Evolutionary conservation across 2,888 invertebrate species (phyloP), one percentile per base, ranked within the genome.

Genomic region (Caenorhabditis wallacei): DNA sequence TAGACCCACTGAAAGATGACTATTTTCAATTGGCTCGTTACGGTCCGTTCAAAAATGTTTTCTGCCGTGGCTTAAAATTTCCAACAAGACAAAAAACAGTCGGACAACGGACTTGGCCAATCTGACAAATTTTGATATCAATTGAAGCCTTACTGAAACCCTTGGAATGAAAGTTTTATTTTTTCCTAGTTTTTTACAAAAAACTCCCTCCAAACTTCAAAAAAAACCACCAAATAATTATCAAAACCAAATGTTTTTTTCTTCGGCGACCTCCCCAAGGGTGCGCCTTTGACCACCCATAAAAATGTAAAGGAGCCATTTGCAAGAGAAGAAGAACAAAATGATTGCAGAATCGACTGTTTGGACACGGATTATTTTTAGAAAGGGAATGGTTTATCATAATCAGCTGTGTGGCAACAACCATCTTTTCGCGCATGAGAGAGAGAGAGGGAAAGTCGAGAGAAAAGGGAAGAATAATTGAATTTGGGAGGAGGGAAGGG

Each of bases 231-330:
- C 18, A 43, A 54, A 57, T 57, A 51, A 43, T 56, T 66, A 76
- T 76, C 76, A 76, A 43, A 76, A 76, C 76, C 76, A 76, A 76
- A 76, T 76, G 76, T 76, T 76, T 76, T 69, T 57, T 26, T 7
- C 18, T 35, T 18, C 2, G 5, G 10, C 10, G 40, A 8, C 40
- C 30, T 30, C 30, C 30, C 30, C 3, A 30, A 30, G 30, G 30
- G 30, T 30, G 30, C 30, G 30, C 8, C 30, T 8, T 30, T 30
- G 3, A 2, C 46, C 2, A 18, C 18, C 46, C n/a, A 48, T 18
- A 43, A 22, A 48, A 35, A 51, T 4, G 13, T 30, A 35, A 16
- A 40, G 18, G 30, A 57, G 30, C 30, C 30, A 37, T 18, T 16
- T 13, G 59, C 20, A 22, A 20, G 16, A 30, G 30, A 10, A 54